Evolutionary conservation across 2,888 invertebrate genomes (phyloP).

Genomic region (Andrena haemorrhoa): DNA sequence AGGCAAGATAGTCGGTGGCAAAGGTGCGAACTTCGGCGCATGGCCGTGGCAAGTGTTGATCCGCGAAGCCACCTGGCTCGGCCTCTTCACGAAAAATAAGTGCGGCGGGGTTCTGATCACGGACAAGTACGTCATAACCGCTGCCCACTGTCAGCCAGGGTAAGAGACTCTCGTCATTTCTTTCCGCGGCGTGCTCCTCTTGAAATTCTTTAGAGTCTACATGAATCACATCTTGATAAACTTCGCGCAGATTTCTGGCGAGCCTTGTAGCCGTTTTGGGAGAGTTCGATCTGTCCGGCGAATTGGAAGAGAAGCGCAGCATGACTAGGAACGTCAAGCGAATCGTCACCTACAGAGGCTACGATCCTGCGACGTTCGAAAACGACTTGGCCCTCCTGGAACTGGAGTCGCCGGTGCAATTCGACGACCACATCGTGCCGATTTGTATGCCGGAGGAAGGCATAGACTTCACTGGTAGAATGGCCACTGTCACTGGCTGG

Average conservation of each 20-base stretch:
- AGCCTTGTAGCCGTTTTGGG: constrained; percentile 96
- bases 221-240: not conserved
- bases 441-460: constrained; percentile 94
- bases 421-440: constrained; percentile 95
- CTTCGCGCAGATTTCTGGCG: constrained; percentile 91
- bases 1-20: constrained; percentile 95
- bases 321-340: constrained; percentile 93
- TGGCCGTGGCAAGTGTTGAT: constrained; percentile 98
- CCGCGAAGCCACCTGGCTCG: constrained; percentile 96
- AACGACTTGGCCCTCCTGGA: constrained; percentile 96
- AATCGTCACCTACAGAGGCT: constrained; percentile 92
- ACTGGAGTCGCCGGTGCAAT: constrained; percentile 92
- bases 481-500: constrained; percentile 97
- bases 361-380: constrained; percentile 96
- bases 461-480: constrained; percentile 93
- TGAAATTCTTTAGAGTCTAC: not conserved
- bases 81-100: constrained; percentile 97
- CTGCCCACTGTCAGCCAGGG: constrained; percentile 98
- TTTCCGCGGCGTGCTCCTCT: not conserved
- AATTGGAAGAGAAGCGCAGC: constrained; percentile 91
- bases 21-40: constrained; percentile 93
- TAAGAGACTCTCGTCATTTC: constrained; percentile 81
- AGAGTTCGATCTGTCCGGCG: constrained; percentile 95
- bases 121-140: constrained; percentile 94
- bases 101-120: constrained; percentile 98